phyloP scores from a whole-genome alignment of 2,797 vertebrate genomes.

The Tragopan temminckii region DNA sequence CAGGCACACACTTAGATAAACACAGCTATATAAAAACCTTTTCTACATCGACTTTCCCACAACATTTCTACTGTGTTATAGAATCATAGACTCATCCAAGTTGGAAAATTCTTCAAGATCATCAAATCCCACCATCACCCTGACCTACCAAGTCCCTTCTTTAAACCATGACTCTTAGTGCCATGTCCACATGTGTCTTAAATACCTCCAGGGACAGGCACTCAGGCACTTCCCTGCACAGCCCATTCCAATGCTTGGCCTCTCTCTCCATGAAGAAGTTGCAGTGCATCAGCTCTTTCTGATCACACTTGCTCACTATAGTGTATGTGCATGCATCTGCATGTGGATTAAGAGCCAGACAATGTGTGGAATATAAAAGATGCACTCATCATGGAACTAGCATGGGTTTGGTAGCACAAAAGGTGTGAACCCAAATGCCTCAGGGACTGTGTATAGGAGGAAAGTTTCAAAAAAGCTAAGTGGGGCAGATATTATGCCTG shows the following conservation, averaged over 20 bases:
- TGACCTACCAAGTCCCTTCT: neutral
- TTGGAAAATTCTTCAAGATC: neutral
- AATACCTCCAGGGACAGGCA: neutral
- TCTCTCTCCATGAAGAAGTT: neutral
- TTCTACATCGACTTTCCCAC: neutral
- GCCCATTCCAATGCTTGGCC: neutral
- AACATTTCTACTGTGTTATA: neutral
- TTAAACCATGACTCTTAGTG: neutral
- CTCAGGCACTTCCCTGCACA: neutral
- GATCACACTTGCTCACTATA: rapidly evolving
- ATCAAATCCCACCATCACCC: neutral
- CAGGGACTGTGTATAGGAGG: neutral
- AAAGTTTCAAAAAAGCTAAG: neutral
- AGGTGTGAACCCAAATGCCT: neutral
- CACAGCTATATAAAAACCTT: neutral
- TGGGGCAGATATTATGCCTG: neutral
- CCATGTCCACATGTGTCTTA: neutral
- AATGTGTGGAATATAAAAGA: neutral
- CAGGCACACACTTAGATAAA: neutral
- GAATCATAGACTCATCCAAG: neutral
- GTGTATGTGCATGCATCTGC: rapidly evolving
- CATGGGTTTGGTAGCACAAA: neutral
- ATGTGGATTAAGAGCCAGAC: neutral
- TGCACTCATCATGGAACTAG: neutral
- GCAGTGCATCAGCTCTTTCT: neutral